These are phyloP conservation scores for Hypsibius dujardini DNA, from an alignment of 1,140 invertebrate genomes.

Conservation along the genomic window DNA sequence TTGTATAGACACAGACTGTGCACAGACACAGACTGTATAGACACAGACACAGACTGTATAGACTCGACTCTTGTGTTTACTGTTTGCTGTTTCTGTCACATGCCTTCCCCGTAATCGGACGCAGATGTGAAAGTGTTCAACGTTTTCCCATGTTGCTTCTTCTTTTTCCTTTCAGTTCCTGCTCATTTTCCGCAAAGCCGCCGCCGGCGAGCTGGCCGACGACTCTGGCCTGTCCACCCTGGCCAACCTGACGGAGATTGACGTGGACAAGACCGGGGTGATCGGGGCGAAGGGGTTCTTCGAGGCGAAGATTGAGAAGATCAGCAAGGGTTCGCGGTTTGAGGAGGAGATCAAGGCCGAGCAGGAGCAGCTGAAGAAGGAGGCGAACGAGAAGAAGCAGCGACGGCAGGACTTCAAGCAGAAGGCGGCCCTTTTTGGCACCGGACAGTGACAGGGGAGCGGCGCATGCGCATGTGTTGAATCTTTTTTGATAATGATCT, in stretches of 20 bases:
- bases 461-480: too few relatives aligned
- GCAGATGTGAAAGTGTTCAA: too few relatives aligned
- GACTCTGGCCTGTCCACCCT: constrained; percentile 63
- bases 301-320: constrained; percentile 73
- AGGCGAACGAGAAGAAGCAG: constrained; percentile 55
- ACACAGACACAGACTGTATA: too few relatives aligned
- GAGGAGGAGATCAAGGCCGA: constrained; percentile 67
- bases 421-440: too few relatives aligned
- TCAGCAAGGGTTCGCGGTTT: constrained; percentile 58
- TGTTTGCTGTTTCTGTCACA: too few relatives aligned
- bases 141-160: too few relatives aligned
- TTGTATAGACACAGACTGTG: too few relatives aligned
- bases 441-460: too few relatives aligned
- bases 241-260: constrained; percentile 62
- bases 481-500: too few relatives aligned
- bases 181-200: constrained; percentile 66
- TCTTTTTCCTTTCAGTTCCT: constrained; percentile 57
- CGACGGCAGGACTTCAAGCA: constrained; percentile 58
- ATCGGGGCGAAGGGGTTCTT: constrained; percentile 74
- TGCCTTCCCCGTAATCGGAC: too few relatives aligned
- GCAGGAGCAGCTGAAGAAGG: constrained; percentile 57
- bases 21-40: too few relatives aligned
- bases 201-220: constrained; percentile 56
- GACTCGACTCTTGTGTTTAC: too few relatives aligned
- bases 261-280: constrained; percentile 73